Conservation (phyloP, 2,888 invertebrate genomes). For the Xestia rhomboidea region DNA sequence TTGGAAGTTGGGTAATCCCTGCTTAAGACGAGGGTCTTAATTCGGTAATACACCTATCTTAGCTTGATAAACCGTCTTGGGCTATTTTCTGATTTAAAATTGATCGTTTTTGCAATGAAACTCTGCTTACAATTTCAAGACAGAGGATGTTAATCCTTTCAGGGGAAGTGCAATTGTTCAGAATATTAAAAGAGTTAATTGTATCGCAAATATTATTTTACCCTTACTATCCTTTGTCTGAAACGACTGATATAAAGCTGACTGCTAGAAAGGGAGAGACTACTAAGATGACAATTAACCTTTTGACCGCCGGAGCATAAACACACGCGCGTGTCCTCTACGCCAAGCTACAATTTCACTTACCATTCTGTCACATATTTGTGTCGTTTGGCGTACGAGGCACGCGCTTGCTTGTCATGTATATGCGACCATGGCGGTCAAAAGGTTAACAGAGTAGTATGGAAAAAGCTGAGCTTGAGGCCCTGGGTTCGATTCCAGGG, state of each 20-base stretch:
- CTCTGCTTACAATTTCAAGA: background rate
- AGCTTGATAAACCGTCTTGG: slow-evolving; percentile 6
- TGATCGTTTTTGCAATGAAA: background rate
- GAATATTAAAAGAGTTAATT: background rate
- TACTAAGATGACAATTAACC: no score
- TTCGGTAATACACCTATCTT: slow-evolving; percentile 27
- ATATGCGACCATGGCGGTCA: no score
- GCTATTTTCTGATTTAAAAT: slow-evolving; percentile 1
- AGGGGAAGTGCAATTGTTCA: background rate
- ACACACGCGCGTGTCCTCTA: no score
- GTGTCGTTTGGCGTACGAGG: no score
- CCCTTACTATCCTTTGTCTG: background rate
- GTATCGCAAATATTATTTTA: background rate
- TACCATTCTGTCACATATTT: no score
- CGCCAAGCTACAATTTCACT: no score
- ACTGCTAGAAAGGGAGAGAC: no score
- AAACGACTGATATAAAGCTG: background rate
- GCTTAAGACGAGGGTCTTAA: slow-evolving; percentile 40
- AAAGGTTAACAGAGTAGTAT: no score
- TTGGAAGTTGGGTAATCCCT: slow-evolving; percentile 46
- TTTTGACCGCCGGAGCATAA: no score
- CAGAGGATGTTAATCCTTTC: background rate
- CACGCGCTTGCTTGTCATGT: no score
- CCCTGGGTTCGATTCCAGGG: no score
- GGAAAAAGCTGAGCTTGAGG: no score